phyloP scores from a whole-genome alignment of 2,113 vertebrate genomes.

The Ranitomeya imitator region DNA sequence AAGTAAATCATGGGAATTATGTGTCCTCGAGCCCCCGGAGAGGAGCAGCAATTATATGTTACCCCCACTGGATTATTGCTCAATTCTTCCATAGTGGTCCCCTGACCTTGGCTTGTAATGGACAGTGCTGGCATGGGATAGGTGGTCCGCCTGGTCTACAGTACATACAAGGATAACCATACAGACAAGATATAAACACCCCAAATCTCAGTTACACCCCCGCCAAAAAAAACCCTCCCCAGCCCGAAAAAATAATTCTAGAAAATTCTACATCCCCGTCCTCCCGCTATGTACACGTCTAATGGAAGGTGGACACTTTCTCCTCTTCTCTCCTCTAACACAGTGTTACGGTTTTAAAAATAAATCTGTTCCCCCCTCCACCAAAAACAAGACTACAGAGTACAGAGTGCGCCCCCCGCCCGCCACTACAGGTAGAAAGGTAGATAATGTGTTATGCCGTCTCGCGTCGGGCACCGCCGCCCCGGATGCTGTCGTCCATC shows the following conservation, averaged over 20 bases:
- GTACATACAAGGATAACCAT: not conserved
- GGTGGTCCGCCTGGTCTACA: not conserved
- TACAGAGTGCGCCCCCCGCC: slow-evolving; percentile 3
- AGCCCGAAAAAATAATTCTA: not conserved
- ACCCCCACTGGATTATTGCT: not conserved
- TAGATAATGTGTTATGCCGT: slow-evolving; percentile 20
- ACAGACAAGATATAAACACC: slow-evolving; percentile 39
- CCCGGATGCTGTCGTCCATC: slow-evolving; percentile 35
- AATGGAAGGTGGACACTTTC: slow-evolving; percentile 4
- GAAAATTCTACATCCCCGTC: not conserved
- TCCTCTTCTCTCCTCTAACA: slow-evolving; percentile 8
- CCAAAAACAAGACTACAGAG: not conserved
- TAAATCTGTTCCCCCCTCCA: slow-evolving; percentile 28
- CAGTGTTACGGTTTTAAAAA: slow-evolving; percentile 46
- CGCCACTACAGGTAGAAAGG: slow-evolving; percentile 37
- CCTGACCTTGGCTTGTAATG: not conserved
- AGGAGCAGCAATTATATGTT: not conserved
- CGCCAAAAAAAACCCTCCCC: not conserved
- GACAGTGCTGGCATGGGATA: not conserved
- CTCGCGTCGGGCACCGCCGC: not conserved
- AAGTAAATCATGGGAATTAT: not conserved
- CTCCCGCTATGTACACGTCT: slow-evolving; percentile 32
- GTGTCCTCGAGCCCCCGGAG: not conserved
- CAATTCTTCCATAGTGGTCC: not conserved
- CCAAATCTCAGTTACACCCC: not conserved